These are phyloP conservation scores for Rhea americana DNA, from an alignment of 2,113 vertebrate genomes.

Conservation along the genomic window DNA sequence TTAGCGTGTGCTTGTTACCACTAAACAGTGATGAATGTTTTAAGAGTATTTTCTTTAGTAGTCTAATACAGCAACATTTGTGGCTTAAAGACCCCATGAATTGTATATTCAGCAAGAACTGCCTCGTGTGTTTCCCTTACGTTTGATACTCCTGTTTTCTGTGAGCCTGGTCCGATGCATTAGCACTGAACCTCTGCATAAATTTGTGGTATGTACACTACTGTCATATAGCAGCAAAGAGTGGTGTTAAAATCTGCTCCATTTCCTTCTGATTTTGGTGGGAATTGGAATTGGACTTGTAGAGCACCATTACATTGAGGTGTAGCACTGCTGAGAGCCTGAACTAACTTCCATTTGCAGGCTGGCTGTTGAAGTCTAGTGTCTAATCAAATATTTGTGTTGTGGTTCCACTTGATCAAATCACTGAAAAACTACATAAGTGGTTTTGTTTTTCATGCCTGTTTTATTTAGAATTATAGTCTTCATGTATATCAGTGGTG, in stretches of 20 bases:
- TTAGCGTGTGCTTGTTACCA: not conserved
- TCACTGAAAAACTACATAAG: not conserved
- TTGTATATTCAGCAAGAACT: not conserved
- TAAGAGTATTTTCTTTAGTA: not conserved
- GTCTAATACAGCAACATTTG: not conserved
- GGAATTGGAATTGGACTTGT: not conserved
- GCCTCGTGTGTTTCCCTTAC: not conserved
- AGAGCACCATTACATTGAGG: not conserved
- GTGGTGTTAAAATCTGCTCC: not conserved
- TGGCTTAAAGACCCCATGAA: not conserved
- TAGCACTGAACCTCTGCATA: slow-evolving; percentile 41
- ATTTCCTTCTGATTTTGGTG: not conserved
- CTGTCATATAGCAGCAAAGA: not conserved
- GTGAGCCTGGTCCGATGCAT: not conserved
- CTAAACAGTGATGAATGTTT: not conserved
- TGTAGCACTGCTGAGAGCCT: not conserved
- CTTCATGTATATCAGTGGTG: not conserved
- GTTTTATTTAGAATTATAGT: not conserved
- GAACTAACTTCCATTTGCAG: not conserved
- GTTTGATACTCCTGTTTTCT: not conserved
- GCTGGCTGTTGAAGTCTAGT: not conserved
- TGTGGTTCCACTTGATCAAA: not conserved
- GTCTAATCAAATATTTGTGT: not conserved
- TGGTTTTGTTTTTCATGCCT: not conserved
- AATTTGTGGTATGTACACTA: not conserved